Conservation (phyloP, 2,797 vertebrate species). For the Eulemur mongoz region DNA sequence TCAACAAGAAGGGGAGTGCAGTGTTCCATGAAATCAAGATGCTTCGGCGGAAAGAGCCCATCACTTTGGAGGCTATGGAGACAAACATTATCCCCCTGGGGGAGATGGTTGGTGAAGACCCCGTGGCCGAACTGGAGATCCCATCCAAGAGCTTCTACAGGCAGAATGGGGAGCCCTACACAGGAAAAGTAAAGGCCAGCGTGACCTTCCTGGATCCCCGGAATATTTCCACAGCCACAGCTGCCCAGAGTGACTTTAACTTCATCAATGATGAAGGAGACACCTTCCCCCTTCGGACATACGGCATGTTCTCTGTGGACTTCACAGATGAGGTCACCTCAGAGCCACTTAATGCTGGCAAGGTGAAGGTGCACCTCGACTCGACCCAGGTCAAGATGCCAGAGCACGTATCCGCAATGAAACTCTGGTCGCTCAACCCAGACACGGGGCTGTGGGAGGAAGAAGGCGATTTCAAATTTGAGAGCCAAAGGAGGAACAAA, state of each 20-base stretch:
- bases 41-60: constrained; percentile 91
- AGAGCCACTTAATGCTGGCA: constrained; percentile 93
- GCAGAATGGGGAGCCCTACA: constrained; percentile 94
- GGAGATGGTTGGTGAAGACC: constrained; percentile 90
- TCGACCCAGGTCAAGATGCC: constrained; percentile 94
- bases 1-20: constrained; percentile 93
- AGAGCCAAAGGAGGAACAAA: constrained; percentile 90
- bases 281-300: constrained; percentile 93
- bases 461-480: constrained; percentile 92
- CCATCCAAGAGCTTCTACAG: constrained; percentile 94
- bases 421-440: constrained; percentile 98
- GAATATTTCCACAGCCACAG: constrained; percentile 91
- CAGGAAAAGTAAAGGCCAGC: constrained; percentile 95
- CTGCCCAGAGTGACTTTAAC: constrained; percentile 96
- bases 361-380: constrained; percentile 95
- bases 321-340: constrained; percentile 91
- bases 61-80: constrained; percentile 90
- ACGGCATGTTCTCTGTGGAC: constrained; percentile 99
- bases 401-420: constrained; percentile 94
- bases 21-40: constrained; percentile 97
- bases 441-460: constrained; percentile 98
- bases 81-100: constrained; percentile 93
- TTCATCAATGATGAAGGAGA: constrained; percentile 95
- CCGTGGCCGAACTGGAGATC: constrained; percentile 94
- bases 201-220: constrained; percentile 97